Evolutionary conservation across 2,113 vertebrate genomes (phyloP), one percentile per base, ranked within the genome.

Genomic region (Baryphthengus martii): DNA sequence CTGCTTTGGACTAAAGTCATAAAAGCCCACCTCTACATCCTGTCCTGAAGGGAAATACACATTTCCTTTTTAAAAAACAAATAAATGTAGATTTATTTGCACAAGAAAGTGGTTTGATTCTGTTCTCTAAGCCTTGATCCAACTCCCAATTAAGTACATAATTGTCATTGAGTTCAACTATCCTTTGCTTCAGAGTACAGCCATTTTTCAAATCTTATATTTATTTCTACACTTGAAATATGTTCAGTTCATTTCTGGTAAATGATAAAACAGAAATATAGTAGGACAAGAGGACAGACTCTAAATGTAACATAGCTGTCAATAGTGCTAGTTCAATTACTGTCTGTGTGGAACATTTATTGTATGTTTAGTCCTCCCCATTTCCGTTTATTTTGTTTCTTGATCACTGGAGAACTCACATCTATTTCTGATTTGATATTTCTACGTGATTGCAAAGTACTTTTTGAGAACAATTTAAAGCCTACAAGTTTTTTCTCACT

Each of bases 161-260:
- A 50, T 9, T 70, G 47, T 62, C 35, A 71, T 7, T 19, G 71
- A 26, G 20, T 82, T 89, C 65, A 79, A 31, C 10, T 49, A 40
- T 40, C n/a, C 21, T 79, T 77, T 61, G n/a, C 49, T 85, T 89
- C 53, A 42, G n/a, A 88, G 25, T 25, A 79, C 9, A 85, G n/a
- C 25, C 26, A 37, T 88, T 74, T 93, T 87, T 89, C 85, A 50
- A 67, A 81, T 44, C 9, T 44, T 81, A 44, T 47, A 83, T 68
- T 72, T 88, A 53, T 40, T 86, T 87, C 83, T 80, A 3, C 23
- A 61, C 26, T 81, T 95, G 88, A 96, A 84, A 94, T 93, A 89
- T 59, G 62, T 62, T 80, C 58, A n/a, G 66, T 71, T 94, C 66
- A 39, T 40, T 70, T 53, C 89, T 94, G 79, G 35, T 80, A 88